These are phyloP conservation scores for Epirrita christyi DNA, from an alignment of 2,888 invertebrate genomes.

Conservation along the genomic window DNA sequence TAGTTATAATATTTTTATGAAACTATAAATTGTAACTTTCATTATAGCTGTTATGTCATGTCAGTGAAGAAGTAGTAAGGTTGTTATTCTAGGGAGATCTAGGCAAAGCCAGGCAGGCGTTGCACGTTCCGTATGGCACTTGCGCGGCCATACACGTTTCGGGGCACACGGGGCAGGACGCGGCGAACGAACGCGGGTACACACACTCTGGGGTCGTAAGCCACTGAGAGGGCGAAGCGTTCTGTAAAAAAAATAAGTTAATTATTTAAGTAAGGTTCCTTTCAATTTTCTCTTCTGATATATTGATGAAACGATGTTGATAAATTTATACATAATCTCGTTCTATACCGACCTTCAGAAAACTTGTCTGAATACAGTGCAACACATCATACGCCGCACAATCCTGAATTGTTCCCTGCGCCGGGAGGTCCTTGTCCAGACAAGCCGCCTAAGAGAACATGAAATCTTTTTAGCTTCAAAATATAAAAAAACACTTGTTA, in stretches of 20 bases:
- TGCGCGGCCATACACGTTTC: constrained; percentile 55
- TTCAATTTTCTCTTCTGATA: no score
- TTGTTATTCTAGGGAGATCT: constrained; percentile 20
- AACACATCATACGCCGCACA: constrained; percentile 67
- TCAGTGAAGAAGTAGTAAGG: no score
- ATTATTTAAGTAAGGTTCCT: no score
- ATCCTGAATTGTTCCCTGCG: constrained; percentile 57
- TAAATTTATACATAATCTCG: no score
- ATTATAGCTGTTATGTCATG: no score
- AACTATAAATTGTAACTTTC: no score
- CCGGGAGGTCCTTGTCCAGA: constrained; percentile 47
- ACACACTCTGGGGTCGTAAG: constrained; percentile 43
- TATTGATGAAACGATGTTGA: no score
- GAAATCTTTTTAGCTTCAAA: no score
- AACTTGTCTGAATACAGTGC: constrained; percentile 54
- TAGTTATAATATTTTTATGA: no score
- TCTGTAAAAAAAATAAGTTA: constrained; percentile 43
- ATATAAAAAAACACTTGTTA: no score
- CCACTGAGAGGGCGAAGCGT: constrained; percentile 58
- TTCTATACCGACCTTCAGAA: constrained; percentile 60
- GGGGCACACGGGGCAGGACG: constrained; percentile 65
- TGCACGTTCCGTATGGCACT: constrained; percentile 65
- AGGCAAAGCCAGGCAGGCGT: constrained; percentile 56
- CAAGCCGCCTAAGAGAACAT: constrained; percentile 45
- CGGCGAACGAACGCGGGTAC: constrained; percentile 54